These are phyloP conservation scores for Heliopora coerulea DNA, from an alignment of 92 coral and sea anemone species.

Conservation along the genomic window DNA sequence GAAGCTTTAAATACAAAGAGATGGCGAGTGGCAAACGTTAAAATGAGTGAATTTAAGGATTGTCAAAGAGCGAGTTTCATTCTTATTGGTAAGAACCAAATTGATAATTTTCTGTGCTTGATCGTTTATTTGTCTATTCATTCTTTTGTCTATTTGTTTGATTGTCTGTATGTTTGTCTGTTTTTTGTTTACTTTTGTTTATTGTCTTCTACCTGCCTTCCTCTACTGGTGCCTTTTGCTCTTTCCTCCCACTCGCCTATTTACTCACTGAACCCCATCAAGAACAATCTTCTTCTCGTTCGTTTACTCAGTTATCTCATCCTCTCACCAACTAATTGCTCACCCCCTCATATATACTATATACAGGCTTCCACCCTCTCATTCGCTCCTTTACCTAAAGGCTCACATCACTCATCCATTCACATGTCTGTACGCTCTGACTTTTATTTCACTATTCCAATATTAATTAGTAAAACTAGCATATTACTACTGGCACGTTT, in stretches of 20 bases:
- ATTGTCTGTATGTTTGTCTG: too few relatives aligned
- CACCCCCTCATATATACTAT: neutral
- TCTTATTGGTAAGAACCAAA: constrained; percentile 19
- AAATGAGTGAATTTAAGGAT: neutral
- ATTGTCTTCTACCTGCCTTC: too few relatives aligned
- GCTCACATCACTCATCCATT: too few relatives aligned
- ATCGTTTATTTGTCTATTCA: neutral
- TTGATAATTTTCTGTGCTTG: neutral
- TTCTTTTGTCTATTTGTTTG: too few relatives aligned
- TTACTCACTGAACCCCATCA: too few relatives aligned
- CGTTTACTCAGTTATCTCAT: neutral
- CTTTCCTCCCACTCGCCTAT: too few relatives aligned
- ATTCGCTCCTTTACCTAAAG: too few relatives aligned
- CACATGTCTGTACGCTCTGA: too few relatives aligned
- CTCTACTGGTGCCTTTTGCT: too few relatives aligned
- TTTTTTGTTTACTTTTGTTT: neutral
- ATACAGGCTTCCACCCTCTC: too few relatives aligned
- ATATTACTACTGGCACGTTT: neutral
- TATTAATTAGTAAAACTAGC: neutral
- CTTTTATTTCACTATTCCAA: neutral
- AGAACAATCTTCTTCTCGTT: too few relatives aligned
- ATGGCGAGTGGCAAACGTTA: constrained; percentile 20
- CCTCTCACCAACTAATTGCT: neutral
- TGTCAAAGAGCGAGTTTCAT: constrained; percentile 19
- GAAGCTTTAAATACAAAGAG: neutral